Evolutionary conservation across 2,797 vertebrate genomes (phyloP).

Genomic region (Scarus forsteni): DNA sequence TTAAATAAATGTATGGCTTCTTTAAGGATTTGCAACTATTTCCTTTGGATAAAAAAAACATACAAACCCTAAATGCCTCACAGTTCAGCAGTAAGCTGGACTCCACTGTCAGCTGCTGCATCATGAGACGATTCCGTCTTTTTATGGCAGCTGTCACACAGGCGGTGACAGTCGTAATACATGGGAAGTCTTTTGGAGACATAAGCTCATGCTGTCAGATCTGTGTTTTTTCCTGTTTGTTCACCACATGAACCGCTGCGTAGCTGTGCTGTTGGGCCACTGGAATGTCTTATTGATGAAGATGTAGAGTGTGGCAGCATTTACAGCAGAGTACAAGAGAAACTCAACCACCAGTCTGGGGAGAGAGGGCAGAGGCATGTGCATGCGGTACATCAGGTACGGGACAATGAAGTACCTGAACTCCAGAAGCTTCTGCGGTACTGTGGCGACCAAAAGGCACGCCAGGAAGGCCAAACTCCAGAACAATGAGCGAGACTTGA

Average conservation of each 20-base stretch:
- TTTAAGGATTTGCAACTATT: too few relatives aligned
- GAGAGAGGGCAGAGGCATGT: conserved; percentile 89
- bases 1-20: too few relatives aligned
- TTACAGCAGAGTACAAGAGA: conserved; percentile 86
- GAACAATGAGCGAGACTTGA: conserved; percentile 91
- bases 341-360: conserved; percentile 88
- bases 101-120: too few relatives aligned
- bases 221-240: not conserved
- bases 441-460: conserved; percentile 86
- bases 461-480: conserved; percentile 90
- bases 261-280: conserved; percentile 89
- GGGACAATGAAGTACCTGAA: conserved; percentile 97
- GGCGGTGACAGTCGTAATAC: too few relatives aligned
- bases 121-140: too few relatives aligned
- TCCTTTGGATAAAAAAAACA: too few relatives aligned
- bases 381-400: conserved; percentile 93
- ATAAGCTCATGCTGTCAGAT: too few relatives aligned
- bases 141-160: too few relatives aligned
- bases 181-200: too few relatives aligned
- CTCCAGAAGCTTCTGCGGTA: conserved; percentile 96
- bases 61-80: too few relatives aligned
- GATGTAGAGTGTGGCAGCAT: conserved; percentile 88
- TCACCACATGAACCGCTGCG: conserved; percentile 98
- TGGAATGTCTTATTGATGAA: conserved; percentile 92
- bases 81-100: too few relatives aligned